A percentile compares a stretch with the other conserved stretches of the same genome.
Conservation (phyloP, 2,113 vertebrate genomes). For the Phoxinus phoxinus region DNA sequence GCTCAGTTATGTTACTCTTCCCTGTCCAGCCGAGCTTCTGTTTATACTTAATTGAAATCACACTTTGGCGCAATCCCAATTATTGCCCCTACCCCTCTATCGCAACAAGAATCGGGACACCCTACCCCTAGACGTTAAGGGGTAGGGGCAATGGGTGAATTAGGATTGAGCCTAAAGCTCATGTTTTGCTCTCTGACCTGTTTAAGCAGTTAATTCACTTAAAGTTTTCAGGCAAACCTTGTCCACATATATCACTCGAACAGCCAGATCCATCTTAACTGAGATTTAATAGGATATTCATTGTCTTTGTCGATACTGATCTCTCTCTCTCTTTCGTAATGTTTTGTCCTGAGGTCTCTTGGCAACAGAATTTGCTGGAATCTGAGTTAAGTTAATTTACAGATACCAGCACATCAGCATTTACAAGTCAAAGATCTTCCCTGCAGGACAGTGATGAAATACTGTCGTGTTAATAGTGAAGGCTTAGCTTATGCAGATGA, state of each 20-base stretch:
- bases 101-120: no score
- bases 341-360: conserved; percentile 28
- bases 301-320: conserved; percentile 28
- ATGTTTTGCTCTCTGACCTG: conserved; percentile 31
- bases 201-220: conserved; percentile 40
- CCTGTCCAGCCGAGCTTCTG: background rate
- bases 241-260: conserved; percentile 5
- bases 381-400: conserved; percentile 4
- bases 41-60: no score
- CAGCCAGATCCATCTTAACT: conserved; percentile 26
- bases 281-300: conserved; percentile 7
- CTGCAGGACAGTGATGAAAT: background rate
- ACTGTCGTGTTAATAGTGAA: background rate
- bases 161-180: no score
- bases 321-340: background rate
- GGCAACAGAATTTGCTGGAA: conserved; percentile 6
- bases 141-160: no score
- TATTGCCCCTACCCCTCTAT: no score
- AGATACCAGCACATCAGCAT: background rate
- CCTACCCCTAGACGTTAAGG: no score
- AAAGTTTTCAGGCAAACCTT: conserved; percentile 9
- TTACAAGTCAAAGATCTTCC: background rate
- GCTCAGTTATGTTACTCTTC: background rate
- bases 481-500: background rate
- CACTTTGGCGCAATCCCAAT: no score